Evolutionary conservation across 2,113 vertebrate species (phyloP), one percentile per base, ranked within the genome.

Genomic region (Vimba vimba): DNA sequence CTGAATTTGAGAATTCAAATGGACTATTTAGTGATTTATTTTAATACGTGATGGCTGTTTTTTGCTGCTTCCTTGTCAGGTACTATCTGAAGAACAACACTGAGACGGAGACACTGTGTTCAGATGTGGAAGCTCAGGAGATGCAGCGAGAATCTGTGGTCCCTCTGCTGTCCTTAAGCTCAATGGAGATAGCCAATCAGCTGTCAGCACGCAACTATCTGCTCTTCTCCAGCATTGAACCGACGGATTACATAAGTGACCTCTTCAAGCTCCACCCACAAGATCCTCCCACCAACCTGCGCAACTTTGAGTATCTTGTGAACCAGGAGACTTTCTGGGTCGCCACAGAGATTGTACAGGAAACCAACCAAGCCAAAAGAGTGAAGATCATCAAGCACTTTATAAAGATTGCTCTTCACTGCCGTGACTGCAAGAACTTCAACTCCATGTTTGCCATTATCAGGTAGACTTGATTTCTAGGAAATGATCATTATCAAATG

Each of bases 311-410:
- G 93, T 97, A 97, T 88, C 96, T 97, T 85, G 97, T 99, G 90
- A 99, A 99, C 93, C 96, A 97, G 92, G 98, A 99, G 94, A 99
- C 98, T 2, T 99, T 99, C 93, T 99, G 98, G 98, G 98, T 99
- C 39, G 97, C 98, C 74, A 95, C 97, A 0, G 98, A 99, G 94
- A 97, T 99, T 85, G 94, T 97, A 0, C 93, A 96, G 71, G 98
- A 99, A 92, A 94, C 96, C 76, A 99, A 98, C 94, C 98, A 98
- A 90, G 92, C 98, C 59, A 99, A 99, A 86, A 96, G 97, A 89
- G 97, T 98, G 96, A 99, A 99, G 94, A 98, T 95, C 73, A 94
- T 99, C 87, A 99, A 99, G 91, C 98, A 99, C 93, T 99, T 99
- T 93, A 96, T 99, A 93, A 99, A 99, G 93, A 99, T 99, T 83